Base-by-base conservation (phyloP, 37 sponge, comb jelly and placozoan species). In the Geodia barretti region DNA sequence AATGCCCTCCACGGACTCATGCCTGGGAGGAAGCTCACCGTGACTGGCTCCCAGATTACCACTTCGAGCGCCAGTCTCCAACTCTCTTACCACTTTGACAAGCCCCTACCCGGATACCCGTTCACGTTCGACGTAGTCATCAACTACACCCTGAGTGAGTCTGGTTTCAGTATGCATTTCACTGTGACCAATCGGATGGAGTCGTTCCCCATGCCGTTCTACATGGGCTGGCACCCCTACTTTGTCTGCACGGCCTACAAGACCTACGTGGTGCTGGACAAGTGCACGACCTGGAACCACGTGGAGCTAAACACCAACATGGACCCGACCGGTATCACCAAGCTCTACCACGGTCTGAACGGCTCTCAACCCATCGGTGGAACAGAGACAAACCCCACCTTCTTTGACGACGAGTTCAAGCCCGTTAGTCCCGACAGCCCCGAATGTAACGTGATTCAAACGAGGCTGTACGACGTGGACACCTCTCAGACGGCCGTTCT, bases 221-320 rank as follows among this genome's bases (percentile, higher is more conserved):
- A 85, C 29, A 75, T 89, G 35, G 93, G 93, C 24, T 93, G 93
- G 93, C 93, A 93, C 40, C 93, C 93, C 0, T 93, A 93, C 41
- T 89, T 93, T 60, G 70, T 41, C 36, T 84, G 85, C 28, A 68
- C 89, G 1, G 63, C 79, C 23, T 88, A 84, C 70, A 66, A 69
- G 35, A 69, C 93, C 5, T 39, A 72, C 17, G 83, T 93, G 1
- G 72, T 78, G 3, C 76, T 93, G 43, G 82, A 85, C 69, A 69
- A 35, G 39, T 81, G 75, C 36, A 70, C 86, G 14, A 23, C 34
- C 0, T 93, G 90, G 90, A 77, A 69, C 38, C 89, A 89, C 60
- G 86, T 93, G 21, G 36, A 71, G 68, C 39, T 89, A 34, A 81
- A 85, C 31, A 31, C 14, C 9, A 85, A 89, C 34, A 32, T 81